These are phyloP conservation scores for Syritta pipiens DNA, from an alignment of 2,888 invertebrate species.

Conservation along the genomic window DNA sequence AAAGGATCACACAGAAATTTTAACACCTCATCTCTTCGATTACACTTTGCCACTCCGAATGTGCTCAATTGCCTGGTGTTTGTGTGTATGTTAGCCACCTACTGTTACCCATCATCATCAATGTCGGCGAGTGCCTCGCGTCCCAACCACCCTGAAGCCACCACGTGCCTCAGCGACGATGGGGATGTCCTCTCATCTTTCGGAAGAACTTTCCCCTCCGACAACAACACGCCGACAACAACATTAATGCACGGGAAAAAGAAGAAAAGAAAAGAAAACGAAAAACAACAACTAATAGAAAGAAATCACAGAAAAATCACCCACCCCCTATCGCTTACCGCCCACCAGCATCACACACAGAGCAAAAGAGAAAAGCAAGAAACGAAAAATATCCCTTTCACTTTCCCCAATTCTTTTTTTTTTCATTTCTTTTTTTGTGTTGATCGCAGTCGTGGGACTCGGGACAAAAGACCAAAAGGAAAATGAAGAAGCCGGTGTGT, in stretches of 20 bases:
- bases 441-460: conserved; percentile 45
- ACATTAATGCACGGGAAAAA: conserved; percentile 6
- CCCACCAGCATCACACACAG: background rate
- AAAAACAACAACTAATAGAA: conserved; percentile 28
- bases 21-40: conserved; percentile 70
- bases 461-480: conserved; percentile 55
- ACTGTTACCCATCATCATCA: conserved; percentile 57
- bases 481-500: conserved; percentile 59
- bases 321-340: conserved; percentile 5
- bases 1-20: conserved; percentile 68
- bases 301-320: conserved; percentile 50
- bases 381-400: conserved; percentile 65
- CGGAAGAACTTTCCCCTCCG: conserved; percentile 56
- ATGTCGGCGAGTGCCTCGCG: conserved; percentile 3
- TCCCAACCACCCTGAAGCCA: background rate
- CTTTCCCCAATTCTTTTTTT: conserved; percentile 65
- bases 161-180: background rate
- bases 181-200: background rate
- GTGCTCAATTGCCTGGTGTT: conserved; percentile 68
- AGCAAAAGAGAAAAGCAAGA: conserved; percentile 3
- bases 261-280: conserved; percentile 35
- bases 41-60: conserved; percentile 63
- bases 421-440: no score
- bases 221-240: conserved; percentile 16
- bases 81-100: conserved; percentile 51